Base-by-base conservation (phyloP, 64 coral and sea anemone species). In the Montipora capricornis region DNA sequence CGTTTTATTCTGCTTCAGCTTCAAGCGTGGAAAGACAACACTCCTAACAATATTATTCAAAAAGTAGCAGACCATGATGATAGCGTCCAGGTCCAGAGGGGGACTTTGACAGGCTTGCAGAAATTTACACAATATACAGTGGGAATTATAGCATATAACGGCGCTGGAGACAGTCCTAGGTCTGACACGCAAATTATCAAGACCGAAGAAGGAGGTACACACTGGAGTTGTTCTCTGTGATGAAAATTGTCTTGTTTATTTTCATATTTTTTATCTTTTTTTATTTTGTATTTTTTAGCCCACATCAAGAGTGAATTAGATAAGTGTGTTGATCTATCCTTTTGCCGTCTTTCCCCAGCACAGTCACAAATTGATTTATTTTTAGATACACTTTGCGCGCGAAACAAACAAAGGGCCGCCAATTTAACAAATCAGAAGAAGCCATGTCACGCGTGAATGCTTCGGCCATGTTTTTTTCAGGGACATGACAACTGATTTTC, bases 71-170 rank as follows among this genome's bases (percentile, higher is more conserved):
- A 75, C 24, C 92, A 93, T 74, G 92, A 93, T 67, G 77, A 74
- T 57, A 93, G 83, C 10, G 53, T 53, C 24, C 26, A 16, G 16
- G 8, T 80, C 48, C 96, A 97, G 68, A 64, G 20, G 73, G 96
- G 96, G 44, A 82, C 74, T 44, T 59, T 97, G 8, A 44, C 6
- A 10, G 87, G 91, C 8, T 67, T 97, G 53, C 87, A 95, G 73
- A 94, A 97, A 44, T 97, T 90, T 74, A 95, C 96, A 2, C 89
- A 95, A 48, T 97, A 97, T 17, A 89, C 91, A 51, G 60, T 97
- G 3, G 84, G 81, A 10, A 37, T 97, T 17, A 83, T 77, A 20
- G 96, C 96, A 16, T 89, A 93, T 17, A 97, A 97, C 44, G 90
- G 96, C 6, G 96, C 93, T 6, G 96, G 92, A 9, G 90, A 83